Percentiles rank a stretch among this genome's conserved stretches.
Conservation (phyloP, 1,140 invertebrate species). For the Arctopsyche grandis region DNA sequence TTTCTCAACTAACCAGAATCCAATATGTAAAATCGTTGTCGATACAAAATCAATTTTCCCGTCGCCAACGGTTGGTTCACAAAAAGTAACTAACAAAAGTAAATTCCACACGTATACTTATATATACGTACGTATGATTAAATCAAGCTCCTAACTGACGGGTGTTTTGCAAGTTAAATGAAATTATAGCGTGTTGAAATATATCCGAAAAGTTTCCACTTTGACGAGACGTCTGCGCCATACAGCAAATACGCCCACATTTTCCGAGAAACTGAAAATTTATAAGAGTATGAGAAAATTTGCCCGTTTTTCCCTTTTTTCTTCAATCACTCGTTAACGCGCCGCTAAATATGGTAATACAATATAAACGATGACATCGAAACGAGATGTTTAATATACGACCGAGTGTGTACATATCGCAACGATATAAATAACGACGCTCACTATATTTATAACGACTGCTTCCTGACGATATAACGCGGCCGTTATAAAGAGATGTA, state of each 20-base stretch:
- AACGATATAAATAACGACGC: slow-evolving; percentile 15
- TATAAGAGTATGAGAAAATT: neutral
- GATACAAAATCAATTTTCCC: no score
- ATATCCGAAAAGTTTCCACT: neutral
- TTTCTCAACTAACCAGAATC: no score
- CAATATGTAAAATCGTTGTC: no score
- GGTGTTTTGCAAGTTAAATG: neutral
- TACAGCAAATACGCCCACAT: no score
- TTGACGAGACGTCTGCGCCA: no score
- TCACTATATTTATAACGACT: slow-evolving; percentile 4
- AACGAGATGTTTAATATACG: slow-evolving; percentile 16
- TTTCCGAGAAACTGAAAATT: neutral
- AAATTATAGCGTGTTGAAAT: neutral
- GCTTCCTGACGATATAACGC: neutral
- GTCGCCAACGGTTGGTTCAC: neutral
- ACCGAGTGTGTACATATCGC: neutral
- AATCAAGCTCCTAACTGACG: neutral
- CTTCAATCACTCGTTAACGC: no score
- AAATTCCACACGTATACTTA: neutral
- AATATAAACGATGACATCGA: slow-evolving; percentile 19
- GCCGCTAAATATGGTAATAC: neutral
- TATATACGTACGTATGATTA: neutral
- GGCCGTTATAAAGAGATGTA: slow-evolving; percentile 3
- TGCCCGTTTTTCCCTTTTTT: no score
- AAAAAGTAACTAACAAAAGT: neutral